These are phyloP conservation scores for Acanthurus leucopareius DNA, from an alignment of 2,797 vertebrate species.

Conservation along the genomic window DNA sequence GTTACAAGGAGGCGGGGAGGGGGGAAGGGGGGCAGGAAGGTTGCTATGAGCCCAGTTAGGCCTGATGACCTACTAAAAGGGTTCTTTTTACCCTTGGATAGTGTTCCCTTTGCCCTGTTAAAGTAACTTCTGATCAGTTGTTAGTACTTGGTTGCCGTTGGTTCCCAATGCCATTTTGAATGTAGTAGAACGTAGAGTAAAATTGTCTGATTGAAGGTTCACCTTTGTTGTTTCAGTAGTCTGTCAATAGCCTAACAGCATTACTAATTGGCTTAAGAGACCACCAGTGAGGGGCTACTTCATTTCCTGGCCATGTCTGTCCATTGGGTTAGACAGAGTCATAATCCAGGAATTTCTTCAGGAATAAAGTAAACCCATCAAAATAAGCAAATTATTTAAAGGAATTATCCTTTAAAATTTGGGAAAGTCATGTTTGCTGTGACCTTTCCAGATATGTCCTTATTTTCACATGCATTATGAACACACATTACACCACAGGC, in stretches of 20 bases:
- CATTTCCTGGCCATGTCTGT: background rate
- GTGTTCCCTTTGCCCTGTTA: background rate
- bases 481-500: conserved; percentile 42
- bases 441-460: conserved; percentile 27
- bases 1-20: conserved; percentile 32
- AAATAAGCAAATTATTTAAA: background rate
- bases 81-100: conserved; percentile 27
- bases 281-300: background rate
- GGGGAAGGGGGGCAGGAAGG: background rate
- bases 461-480: conserved; percentile 29
- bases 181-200: conserved; percentile 7
- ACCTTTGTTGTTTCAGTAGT: conserved; percentile 28
- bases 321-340: no score
- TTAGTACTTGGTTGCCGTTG: background rate
- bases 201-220: conserved; percentile 35
- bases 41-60: conserved; percentile 16
- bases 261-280: conserved; percentile 29
- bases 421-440: conserved; percentile 19
- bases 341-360: background rate
- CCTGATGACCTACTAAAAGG: conserved; percentile 40
- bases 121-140: conserved; percentile 23
- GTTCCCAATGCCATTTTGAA: conserved; percentile 17
- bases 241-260: conserved; percentile 36
- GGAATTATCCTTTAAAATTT: background rate
- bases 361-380: background rate